Percentiles rank a stretch among this genome's conserved stretches.
Evolutionary conservation across 1,140 invertebrate genomes (phyloP).

Genomic region (Hyposmocoma kahamanoa): DNA sequence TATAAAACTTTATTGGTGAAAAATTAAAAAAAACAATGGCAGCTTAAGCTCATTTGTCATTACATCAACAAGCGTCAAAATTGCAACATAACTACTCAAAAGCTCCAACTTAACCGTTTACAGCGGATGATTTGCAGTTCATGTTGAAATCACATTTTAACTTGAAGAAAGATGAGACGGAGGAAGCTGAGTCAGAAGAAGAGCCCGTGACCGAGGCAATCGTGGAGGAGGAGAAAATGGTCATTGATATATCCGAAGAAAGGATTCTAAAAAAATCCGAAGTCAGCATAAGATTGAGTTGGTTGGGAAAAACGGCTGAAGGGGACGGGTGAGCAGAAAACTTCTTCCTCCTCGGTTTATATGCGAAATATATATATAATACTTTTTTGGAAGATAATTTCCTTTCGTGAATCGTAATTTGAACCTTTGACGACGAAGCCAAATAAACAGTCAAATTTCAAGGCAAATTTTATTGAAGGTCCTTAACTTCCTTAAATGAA

Average conservation of each 20-base stretch:
- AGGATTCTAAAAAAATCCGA: slow-evolving; percentile 41
- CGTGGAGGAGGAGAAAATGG: slow-evolving; percentile 9
- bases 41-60: no score
- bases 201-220: slow-evolving; percentile 13
- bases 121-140: slow-evolving; percentile 47
- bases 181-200: slow-evolving; percentile 7
- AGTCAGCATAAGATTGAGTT: slow-evolving; percentile 44
- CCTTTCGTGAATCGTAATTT: no score
- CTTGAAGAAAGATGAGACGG: neutral
- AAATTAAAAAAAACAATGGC: no score
- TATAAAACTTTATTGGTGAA: no score
- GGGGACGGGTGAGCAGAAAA: slow-evolving; percentile 60
- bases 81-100: neutral
- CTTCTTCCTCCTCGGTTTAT: no score
- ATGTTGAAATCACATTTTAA: slow-evolving; percentile 16
- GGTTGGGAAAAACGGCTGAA: slow-evolving; percentile 57
- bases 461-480: no score
- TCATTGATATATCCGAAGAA: slow-evolving; percentile 17
- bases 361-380: neutral
- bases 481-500: no score
- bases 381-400: neutral
- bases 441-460: no score
- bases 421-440: no score
- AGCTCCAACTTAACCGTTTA: neutral
- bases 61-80: no score